Base-by-base conservation (phyloP, 2,113 vertebrate genomes). In the Vimba vimba region DNA sequence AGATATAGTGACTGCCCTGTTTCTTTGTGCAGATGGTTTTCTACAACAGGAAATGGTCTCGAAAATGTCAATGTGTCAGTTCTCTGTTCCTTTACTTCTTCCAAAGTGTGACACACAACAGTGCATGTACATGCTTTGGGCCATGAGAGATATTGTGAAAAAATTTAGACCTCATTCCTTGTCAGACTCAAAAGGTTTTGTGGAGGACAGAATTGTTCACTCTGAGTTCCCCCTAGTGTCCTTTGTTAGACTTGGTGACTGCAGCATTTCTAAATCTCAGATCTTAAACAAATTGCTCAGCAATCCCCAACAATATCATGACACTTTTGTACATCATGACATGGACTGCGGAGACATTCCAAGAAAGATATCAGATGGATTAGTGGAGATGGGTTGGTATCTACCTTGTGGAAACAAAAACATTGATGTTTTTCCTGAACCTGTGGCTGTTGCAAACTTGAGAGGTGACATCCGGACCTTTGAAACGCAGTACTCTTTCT, bases 51-150 rank as follows among this genome's bases (percentile, higher is more conserved):
- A 95, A 79, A 87, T 96, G 85, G 27, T 95, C 55, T 85, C 91
- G 6, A 95, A 95, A 90, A 95, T 96, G 95, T 93, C 93, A 4
- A 90, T 92, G 15, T 96, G 96, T 69, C 93, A 89, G 88, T 96
- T 96, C 87, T 93, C 96, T 55, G 91, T 97, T 3, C 96, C 95
- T 62, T 89, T 97, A 52, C 89, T 97, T 4, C 89, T 96, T 76
- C 95, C 94, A 1, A 91, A 93, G 45, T 87, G 86, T 76, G 92
- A 93, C 39, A 93, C 87, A 64, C 68, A 91, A 4, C 91, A 90
- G 55, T 92, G 89, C 83, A 94, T 90, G 78, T 87, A 93, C 10
- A 93, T 96, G 94, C 88, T 96, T 12, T 94, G 93, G 88, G 94
- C 95, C 6, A 88, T 96, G 94, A 91, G 91, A 82, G 93, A 91